Evolutionary conservation across 1,140 invertebrate genomes (phyloP), one percentile per base, ranked within the genome.

Genomic region (Agrilus planipennis): DNA sequence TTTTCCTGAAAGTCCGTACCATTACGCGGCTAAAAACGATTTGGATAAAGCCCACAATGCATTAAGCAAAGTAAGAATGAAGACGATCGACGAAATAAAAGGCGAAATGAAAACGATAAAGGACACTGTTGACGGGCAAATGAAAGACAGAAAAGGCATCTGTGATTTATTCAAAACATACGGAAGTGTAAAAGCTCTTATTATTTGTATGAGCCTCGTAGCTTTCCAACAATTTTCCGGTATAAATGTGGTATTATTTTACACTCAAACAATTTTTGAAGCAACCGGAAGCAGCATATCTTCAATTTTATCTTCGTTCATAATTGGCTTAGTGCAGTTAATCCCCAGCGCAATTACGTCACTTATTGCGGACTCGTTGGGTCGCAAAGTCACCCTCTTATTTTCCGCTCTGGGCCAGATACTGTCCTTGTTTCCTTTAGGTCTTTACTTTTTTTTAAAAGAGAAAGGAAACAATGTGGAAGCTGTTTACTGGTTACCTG

Each of bases 211-310:
- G 42, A 69, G 73, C 1, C 60, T 88, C 23, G 76, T 81, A 34
- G 57, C 71, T 36, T 77, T 79, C 59, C 80, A 82, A 50, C 80
- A 84, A 57, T 62, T 85, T 10, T 78, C 75, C 2, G 84, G 84
- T n/a, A 83, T 83, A 50, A 86, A 86, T 58, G 79, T 81, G 2
- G 77, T 89, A 2, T 69, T 86, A 17, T 85, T 86, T 60, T 86
- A 83, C 57, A 75, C 82, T 45, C 72, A 77, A 21, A 65, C 62
- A 1, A 87, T 82, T 52, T 87, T 81, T 50, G 49, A 60, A 1
- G 65, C 65, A 4, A 69, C 80, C 4, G 71, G 73, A 0, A 71
- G 69, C 1, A 57, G 48, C 0, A 39, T 84, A 0, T 57, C 73
- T 15, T 57, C 73, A 0, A 62, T 67, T 4, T 52, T 76, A n/a